Evolutionary conservation across 2,888 invertebrate genomes (phyloP).

Genomic region (Rotaria macrura): DNA sequence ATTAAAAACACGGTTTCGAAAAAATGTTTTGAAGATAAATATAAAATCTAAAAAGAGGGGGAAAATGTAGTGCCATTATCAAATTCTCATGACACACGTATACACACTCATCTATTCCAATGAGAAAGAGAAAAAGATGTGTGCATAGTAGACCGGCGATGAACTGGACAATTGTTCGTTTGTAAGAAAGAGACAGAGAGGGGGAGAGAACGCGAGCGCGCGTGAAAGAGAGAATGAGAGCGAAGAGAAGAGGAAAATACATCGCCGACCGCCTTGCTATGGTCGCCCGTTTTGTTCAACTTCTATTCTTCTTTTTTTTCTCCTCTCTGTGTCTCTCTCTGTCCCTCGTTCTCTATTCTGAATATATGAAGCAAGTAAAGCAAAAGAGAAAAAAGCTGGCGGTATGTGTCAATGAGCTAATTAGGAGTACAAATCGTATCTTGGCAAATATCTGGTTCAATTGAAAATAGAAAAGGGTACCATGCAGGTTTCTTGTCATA

Average conservation of each 20-base stretch:
- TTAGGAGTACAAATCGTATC: neutral
- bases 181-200: neutral
- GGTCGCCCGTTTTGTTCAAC: constrained; percentile 8
- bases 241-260: neutral
- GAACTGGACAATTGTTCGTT: constrained; percentile 12
- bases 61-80: neutral
- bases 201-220: neutral
- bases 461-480: neutral
- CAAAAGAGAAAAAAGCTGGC: neutral
- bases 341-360: neutral
- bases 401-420: constrained; percentile 12
- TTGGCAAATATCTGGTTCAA: neutral
- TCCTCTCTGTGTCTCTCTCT: neutral
- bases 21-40: neutral
- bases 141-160: neutral
- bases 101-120: neutral
- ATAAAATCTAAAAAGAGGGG: neutral
- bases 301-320: neutral
- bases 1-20: neutral
- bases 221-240: neutral
- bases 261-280: neutral
- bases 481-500: neutral
- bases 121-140: neutral
- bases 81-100: neutral
- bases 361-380: neutral